Evolutionary conservation across 2,113 vertebrate species (phyloP), one percentile per base, ranked within the genome.

Genomic region (Scalopus aquaticus): DNA sequence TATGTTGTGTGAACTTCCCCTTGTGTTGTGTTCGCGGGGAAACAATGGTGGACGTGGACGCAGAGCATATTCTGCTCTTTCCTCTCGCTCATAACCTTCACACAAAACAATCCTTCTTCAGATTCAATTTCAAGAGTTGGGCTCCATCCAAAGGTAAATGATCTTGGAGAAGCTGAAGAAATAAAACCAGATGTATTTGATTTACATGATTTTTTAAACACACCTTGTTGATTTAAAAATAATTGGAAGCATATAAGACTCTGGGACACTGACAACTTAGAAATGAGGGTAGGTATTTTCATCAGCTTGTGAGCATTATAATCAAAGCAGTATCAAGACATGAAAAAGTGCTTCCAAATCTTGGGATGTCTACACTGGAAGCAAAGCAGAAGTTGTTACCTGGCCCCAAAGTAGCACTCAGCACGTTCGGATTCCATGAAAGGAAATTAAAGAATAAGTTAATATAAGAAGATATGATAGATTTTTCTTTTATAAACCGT

Each of bases 121-220:
- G 83, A 89, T 96, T 86, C 56, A 88, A 86, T 89, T 88, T 89
- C 74, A 91, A 86, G 56, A 70, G 42, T 83, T 90, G 72, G 69
- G 87, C 65, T 90, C 54, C 58, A 60, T 94, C 78, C 74, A 89
- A 65, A 94, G n/a, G 72, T 60, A 85, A 95, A 95, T 87, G 86
- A n/a, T 79, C 64, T 73, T 93, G 70, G 86, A 89, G 79, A 91
- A 89, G n/a, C 19, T 79, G 74, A 73, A 95, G 79, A 76, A 96
- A 94, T 70, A 51, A 58, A 94, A 70, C 78, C 80, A 91, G 62
- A 78, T 91, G 44, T 60, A 94, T 65, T 81, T 56, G 58, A 84
- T 87, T 86, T 83, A 32, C 32, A 49, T 62, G 58, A 93, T 73
- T 56, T 88, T 88, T 65, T 19, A 64, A 90, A 65, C 70, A 77